Conservation (phyloP, 2,113 vertebrate species). For the Cryptomyrus ogoouensis region DNA sequence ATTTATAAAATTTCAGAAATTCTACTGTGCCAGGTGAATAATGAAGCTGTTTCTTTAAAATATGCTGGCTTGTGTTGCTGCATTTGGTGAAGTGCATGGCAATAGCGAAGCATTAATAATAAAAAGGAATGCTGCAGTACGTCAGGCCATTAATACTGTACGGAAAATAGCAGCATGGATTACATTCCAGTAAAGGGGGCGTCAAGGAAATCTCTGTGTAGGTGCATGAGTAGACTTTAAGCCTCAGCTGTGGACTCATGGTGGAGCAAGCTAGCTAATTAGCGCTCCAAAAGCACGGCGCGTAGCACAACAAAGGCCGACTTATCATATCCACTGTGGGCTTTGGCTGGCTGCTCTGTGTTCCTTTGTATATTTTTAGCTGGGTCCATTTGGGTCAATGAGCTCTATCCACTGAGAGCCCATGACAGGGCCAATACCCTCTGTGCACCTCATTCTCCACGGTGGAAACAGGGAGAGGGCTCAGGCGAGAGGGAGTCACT, state of each 20-base stretch:
- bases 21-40: background rate
- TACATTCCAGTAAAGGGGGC: background rate
- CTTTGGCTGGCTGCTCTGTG: background rate
- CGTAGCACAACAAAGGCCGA: background rate
- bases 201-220: background rate
- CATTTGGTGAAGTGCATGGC: background rate
- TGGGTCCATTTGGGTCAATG: background rate
- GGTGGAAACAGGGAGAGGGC: background rate
- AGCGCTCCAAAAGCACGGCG: background rate
- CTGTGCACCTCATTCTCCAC: background rate
- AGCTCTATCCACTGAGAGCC: background rate
- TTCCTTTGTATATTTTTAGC: constrained; percentile 2
- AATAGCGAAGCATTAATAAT: background rate
- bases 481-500: background rate
- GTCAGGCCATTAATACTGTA: background rate
- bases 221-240: background rate
- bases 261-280: background rate
- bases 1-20: background rate
- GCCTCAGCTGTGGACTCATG: background rate
- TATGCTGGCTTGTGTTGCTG: background rate
- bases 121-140: background rate
- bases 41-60: background rate
- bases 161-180: background rate
- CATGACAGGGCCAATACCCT: background rate
- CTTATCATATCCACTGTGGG: background rate